Evolutionary conservation across 2,113 vertebrate genomes (phyloP).

Genomic region (Probosciger aterrimus): DNA sequence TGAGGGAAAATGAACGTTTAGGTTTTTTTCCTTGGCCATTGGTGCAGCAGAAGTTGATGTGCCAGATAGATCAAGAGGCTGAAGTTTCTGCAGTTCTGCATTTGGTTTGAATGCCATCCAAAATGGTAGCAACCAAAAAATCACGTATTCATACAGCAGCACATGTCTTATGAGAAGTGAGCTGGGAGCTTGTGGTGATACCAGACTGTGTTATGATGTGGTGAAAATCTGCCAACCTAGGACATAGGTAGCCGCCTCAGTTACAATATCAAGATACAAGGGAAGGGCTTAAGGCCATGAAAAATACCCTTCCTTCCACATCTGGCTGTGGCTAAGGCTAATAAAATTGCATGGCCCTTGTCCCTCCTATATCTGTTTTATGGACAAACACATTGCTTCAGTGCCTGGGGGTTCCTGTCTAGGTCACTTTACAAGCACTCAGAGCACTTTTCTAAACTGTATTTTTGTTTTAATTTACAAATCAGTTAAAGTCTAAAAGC

Average conservation of each 20-base stretch:
- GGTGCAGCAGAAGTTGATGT: neutral
- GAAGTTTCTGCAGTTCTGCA: neutral
- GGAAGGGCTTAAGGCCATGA: neutral
- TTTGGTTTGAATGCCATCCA: neutral
- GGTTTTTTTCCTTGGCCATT: neutral
- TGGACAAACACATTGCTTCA: neutral
- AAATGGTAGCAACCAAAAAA: neutral
- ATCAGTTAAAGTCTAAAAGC: neutral
- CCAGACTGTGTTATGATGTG: neutral
- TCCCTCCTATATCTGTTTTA: neutral
- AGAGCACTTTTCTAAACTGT: neutral
- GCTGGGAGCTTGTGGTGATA: neutral
- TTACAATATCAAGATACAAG: neutral
- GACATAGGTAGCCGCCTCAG: accelerated
- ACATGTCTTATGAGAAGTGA: neutral
- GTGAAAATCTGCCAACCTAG: neutral
- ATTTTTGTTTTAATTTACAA: neutral
- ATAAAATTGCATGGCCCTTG: neutral
- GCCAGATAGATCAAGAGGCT: neutral
- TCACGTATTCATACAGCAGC: neutral
- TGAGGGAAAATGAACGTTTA: neutral
- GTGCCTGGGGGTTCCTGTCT: neutral
- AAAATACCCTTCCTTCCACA: neutral
- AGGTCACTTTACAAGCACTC: neutral
- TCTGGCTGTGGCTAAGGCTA: neutral